A percentile compares a stretch with the other conserved stretches of the same genome.
Conservation (phyloP, 2,797 vertebrate genomes). For the Paguma larvata region DNA sequence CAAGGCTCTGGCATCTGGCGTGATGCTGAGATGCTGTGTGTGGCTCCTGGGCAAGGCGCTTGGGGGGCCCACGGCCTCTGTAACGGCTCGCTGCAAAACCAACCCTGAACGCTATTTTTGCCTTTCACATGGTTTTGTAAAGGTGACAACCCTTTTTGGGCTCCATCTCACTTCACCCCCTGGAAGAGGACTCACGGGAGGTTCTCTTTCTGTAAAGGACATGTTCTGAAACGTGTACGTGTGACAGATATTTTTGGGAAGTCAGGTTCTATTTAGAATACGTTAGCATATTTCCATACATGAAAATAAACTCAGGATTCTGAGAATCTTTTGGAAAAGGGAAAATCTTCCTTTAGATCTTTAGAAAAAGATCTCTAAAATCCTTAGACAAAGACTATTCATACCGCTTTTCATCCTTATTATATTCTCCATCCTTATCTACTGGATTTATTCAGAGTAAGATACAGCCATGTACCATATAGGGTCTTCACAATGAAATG, state of each 20-base stretch:
- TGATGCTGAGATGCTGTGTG: neutral
- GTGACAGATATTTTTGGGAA: neutral
- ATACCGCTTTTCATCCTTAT: neutral
- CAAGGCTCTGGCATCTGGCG: neutral
- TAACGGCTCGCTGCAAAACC: neutral
- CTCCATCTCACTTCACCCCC: neutral
- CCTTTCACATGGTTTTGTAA: neutral
- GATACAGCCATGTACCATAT: neutral
- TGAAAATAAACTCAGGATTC: neutral
- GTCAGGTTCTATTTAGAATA: conserved; percentile 22
- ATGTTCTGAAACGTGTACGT: neutral
- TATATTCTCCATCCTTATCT: neutral
- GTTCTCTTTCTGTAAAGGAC: neutral
- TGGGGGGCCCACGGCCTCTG: neutral
- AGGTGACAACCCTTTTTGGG: neutral
- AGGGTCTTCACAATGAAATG: neutral
- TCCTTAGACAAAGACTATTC: neutral
- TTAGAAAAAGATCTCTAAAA: neutral
- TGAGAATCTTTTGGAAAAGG: neutral
- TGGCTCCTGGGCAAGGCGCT: too few species aligned
- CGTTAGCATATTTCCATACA: neutral
- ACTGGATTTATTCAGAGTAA: neutral
- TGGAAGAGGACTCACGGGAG: neutral
- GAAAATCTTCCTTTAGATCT: neutral
- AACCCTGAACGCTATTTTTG: neutral